Evolutionary conservation across 2,113 vertebrate genomes (phyloP).

Genomic region (Alosa alosa): DNA sequence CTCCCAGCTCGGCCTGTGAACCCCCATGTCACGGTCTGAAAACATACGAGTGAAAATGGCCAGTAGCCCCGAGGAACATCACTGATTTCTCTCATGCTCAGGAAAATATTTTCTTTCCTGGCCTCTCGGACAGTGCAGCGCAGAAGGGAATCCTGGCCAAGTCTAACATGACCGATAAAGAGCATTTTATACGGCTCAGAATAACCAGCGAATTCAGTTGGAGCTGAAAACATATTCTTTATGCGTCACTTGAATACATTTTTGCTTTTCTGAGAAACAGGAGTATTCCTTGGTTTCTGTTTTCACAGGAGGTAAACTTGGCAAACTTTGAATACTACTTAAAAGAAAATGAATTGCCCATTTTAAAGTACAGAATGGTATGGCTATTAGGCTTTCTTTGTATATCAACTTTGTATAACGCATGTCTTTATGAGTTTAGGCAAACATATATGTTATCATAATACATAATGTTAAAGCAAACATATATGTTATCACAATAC

Average conservation of each 20-base stretch:
- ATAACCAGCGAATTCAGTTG: not conserved
- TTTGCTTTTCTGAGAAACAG: not conserved
- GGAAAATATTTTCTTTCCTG: conserved; percentile 12
- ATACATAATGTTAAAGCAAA: too few species aligned
- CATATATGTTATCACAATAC: too few species aligned
- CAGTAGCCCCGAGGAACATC: not conserved
- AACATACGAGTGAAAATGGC: not conserved
- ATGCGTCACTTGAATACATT: conserved; percentile 9
- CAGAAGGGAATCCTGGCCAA: not conserved
- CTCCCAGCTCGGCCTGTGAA: not conserved
- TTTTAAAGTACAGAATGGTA: not conserved
- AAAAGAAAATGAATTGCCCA: not conserved
- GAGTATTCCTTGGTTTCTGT: not conserved
- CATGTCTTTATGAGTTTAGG: too few species aligned
- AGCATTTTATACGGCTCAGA: not conserved
- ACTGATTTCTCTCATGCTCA: conserved; percentile 2
- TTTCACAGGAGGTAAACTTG: not conserved
- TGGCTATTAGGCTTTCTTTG: not conserved
- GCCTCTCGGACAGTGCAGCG: not conserved
- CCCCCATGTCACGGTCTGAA: not conserved
- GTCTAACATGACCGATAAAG: not conserved
- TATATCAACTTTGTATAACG: too few species aligned
- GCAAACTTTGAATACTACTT: not conserved
- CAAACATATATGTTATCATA: too few species aligned
- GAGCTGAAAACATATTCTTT: not conserved